Evolutionary conservation across 2,797 vertebrate species (phyloP).

Genomic region (Gymnothorax javanicus): DNA sequence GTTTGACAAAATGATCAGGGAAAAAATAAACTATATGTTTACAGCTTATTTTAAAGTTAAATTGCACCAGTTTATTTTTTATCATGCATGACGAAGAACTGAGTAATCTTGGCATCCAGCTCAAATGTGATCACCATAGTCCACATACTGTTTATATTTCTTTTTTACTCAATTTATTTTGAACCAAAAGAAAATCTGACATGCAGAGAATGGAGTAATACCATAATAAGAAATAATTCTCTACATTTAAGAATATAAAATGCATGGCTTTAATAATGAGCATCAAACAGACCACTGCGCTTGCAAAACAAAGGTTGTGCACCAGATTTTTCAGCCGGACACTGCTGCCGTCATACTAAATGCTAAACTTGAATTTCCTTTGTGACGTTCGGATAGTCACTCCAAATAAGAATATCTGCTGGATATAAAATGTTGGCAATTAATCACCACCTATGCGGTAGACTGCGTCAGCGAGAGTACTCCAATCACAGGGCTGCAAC

Average conservation of each 20-base stretch:
- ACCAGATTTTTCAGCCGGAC: too few species aligned
- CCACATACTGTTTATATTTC: background rate
- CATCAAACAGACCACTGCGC: too few species aligned
- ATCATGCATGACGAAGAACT: background rate
- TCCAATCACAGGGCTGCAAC: too few species aligned
- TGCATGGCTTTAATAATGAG: too few species aligned
- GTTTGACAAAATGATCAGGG: background rate
- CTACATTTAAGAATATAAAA: too few species aligned
- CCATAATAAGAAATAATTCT: background rate
- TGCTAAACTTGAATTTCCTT: too few species aligned
- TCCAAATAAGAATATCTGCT: too few species aligned
- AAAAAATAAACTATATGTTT: background rate
- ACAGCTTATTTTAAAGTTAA: background rate
- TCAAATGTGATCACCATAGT: background rate
- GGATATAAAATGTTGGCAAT: background rate
- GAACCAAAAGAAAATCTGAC: background rate
- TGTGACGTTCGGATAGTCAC: too few species aligned
- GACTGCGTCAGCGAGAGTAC: too few species aligned
- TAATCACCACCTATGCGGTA: too few species aligned
- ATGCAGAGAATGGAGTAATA: background rate
- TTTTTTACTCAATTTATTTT: background rate
- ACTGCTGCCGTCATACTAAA: too few species aligned
- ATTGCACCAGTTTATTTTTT: background rate
- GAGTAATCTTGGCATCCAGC: background rate
- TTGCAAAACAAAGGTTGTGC: too few species aligned